These are phyloP conservation scores for Drosophila ezoana DNA, from an alignment of 2,888 invertebrate genomes.

Conservation along the genomic window DNA sequence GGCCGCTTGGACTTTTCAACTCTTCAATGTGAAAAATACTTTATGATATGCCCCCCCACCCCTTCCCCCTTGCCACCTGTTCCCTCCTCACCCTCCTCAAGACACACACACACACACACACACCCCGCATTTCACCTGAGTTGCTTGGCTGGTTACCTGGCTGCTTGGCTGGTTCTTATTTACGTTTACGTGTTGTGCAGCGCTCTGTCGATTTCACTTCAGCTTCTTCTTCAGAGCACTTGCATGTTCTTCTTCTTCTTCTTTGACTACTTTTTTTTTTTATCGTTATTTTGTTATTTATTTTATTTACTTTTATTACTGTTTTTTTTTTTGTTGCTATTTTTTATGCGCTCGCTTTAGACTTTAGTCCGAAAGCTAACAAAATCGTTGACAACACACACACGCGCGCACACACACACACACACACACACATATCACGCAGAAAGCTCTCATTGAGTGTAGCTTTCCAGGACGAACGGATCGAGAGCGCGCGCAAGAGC, in stretches of 20 bases:
- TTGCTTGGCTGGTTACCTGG: slow-evolving; percentile 42
- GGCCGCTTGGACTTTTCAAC: slow-evolving; percentile 38
- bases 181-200: slow-evolving; percentile 67
- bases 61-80: no score
- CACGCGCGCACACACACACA: slow-evolving; percentile 8
- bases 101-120: neutral
- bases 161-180: slow-evolving; percentile 60
- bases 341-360: slow-evolving; percentile 47
- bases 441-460: slow-evolving; percentile 39
- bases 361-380: slow-evolving; percentile 37
- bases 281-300: slow-evolving; percentile 35
- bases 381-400: slow-evolving; percentile 38
- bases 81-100: neutral
- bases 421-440: neutral
- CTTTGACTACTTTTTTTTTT: slow-evolving; percentile 10
- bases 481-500: slow-evolving; percentile 32
- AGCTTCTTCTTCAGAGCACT: slow-evolving; percentile 32
- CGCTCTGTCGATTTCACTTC: slow-evolving; percentile 70
- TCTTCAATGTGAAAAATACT: slow-evolving; percentile 57
- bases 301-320: slow-evolving; percentile 32
- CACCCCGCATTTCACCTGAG: slow-evolving; percentile 35
- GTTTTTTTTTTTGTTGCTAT: slow-evolving; percentile 25
- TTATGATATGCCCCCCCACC: slow-evolving; percentile 28
- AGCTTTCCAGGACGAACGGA: slow-evolving; percentile 36
- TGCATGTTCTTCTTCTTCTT: slow-evolving; percentile 30